Conservation (phyloP, 1,140 invertebrate genomes). For the Drosophila malerkotliana region DNA sequence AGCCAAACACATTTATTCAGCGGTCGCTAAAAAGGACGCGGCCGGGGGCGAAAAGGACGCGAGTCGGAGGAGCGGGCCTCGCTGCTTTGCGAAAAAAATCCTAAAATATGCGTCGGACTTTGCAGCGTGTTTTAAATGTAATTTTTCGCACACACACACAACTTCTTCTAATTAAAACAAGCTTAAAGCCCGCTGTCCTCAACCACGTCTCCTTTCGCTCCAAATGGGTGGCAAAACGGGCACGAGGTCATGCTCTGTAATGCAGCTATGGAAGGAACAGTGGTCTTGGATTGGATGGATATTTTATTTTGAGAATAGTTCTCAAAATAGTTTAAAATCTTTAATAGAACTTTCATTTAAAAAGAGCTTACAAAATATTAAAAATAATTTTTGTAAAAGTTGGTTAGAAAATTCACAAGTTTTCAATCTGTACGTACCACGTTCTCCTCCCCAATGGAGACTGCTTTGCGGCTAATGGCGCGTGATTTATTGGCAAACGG, state of each 20-base stretch:
- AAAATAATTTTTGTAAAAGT: too few relatives aligned
- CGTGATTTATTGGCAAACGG: slow-evolving; percentile 76
- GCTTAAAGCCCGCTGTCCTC: slow-evolving; percentile 63
- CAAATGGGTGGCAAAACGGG: slow-evolving; percentile 42
- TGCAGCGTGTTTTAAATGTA: slow-evolving; percentile 72
- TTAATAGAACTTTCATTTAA: too few relatives aligned
- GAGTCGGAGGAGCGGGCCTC: not conserved
- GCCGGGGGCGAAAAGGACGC: slow-evolving; percentile 2
- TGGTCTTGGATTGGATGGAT: not conserved
- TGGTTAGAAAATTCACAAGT: too few relatives aligned
- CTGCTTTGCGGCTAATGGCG: slow-evolving; percentile 65
- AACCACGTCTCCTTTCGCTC: slow-evolving; percentile 29
- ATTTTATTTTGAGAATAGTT: too few relatives aligned
- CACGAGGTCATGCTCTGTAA: slow-evolving; percentile 56
- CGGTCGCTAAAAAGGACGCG: slow-evolving; percentile 54
- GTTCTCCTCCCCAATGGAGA: slow-evolving; percentile 18
- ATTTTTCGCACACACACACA: slow-evolving; percentile 59
- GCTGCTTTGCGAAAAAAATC: slow-evolving; percentile 51
- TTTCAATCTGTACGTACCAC: slow-evolving; percentile 26
- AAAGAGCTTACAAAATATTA: too few relatives aligned
- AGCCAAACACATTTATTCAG: slow-evolving; percentile 82
- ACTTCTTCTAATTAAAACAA: slow-evolving; percentile 81
- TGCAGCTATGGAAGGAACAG: slow-evolving; percentile 5
- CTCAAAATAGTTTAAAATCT: too few relatives aligned
- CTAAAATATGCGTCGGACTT: slow-evolving; percentile 78